A percentile compares a stretch with the other conserved stretches of the same genome.
phyloP scores from a whole-genome alignment of 2,113 vertebrate species.

The Spea bombifrons region DNA sequence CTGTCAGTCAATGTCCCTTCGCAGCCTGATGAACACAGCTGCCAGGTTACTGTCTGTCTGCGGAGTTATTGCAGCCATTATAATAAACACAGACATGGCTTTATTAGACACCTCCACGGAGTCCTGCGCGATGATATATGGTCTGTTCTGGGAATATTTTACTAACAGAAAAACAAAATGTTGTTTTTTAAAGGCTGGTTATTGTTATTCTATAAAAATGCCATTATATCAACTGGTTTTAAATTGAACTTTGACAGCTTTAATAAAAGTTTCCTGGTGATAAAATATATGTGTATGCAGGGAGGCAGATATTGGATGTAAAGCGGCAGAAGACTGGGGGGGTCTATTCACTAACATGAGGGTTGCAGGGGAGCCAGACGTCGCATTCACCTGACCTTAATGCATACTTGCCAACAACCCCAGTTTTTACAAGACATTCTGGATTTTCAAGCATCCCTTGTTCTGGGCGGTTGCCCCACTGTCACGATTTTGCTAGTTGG shows the following conservation, averaged over 20 bases:
- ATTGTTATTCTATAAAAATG: slow-evolving; percentile 15
- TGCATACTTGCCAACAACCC: too few species aligned
- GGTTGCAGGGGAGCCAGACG: too few species aligned
- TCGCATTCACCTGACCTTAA: too few species aligned
- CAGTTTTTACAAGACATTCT: too few species aligned
- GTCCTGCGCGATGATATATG: slow-evolving; percentile 7
- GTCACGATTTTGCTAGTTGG: too few species aligned
- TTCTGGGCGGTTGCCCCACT: too few species aligned
- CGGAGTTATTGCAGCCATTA: slow-evolving; percentile 8
- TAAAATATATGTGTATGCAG: neutral
- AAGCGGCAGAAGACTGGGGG: too few species aligned
- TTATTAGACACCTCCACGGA: slow-evolving; percentile 16
- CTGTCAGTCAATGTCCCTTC: too few species aligned
- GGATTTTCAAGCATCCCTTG: too few species aligned
- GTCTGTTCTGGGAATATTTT: neutral
- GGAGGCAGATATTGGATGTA: too few species aligned
- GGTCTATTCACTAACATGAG: too few species aligned
- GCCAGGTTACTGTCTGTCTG: neutral
- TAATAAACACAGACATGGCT: slow-evolving; percentile 14
- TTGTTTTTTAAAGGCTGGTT: slow-evolving; percentile 15
- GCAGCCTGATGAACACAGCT: too few species aligned
- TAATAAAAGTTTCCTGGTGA: neutral
- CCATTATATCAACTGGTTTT: slow-evolving; percentile 11
- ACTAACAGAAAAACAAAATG: slow-evolving; percentile 8
- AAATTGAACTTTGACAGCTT: neutral